Conservation (phyloP, 2,888 invertebrate species). For the Antheraea yamamai region DNA sequence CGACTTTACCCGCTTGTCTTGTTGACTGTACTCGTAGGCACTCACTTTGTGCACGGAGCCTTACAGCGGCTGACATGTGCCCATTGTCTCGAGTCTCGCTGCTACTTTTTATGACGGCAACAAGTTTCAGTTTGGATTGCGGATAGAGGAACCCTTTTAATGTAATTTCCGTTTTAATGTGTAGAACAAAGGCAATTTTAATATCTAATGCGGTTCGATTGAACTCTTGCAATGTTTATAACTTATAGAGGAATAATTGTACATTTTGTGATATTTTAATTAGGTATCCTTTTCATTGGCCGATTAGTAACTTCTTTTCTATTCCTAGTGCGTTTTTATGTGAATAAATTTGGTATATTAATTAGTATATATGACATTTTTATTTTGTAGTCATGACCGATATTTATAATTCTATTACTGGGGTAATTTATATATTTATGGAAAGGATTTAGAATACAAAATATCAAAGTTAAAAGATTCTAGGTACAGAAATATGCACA, state of each 20-base stretch:
- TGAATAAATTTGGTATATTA: too few species aligned
- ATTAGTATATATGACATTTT: too few species aligned
- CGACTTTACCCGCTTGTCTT: constrained; percentile 71
- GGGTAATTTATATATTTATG: too few species aligned
- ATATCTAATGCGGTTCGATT: constrained; percentile 6
- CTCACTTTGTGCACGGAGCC: constrained; percentile 68
- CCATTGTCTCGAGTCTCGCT: constrained; percentile 61
- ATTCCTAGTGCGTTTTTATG: too few species aligned
- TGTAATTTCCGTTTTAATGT: constrained; percentile 37
- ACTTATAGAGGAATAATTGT: background rate
- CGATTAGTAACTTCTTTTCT: too few species aligned
- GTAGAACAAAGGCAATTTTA: constrained; percentile 25
- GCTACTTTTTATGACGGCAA: constrained; percentile 60
- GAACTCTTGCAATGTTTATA: background rate
- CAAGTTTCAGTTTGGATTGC: constrained; percentile 46
- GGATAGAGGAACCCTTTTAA: constrained; percentile 35
- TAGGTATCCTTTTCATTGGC: too few species aligned
- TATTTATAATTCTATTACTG: too few species aligned
- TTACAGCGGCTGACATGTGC: constrained; percentile 66
- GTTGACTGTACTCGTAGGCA: constrained; percentile 68
- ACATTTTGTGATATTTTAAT: background rate
- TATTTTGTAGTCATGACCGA: too few species aligned
- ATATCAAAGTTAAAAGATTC: too few species aligned
- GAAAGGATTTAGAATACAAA: too few species aligned
- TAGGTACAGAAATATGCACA: too few species aligned